Evolutionary conservation across 2,888 invertebrate genomes (phyloP), one percentile per base, ranked within the genome.

Genomic region (Drosophila hawaiiensis): DNA sequence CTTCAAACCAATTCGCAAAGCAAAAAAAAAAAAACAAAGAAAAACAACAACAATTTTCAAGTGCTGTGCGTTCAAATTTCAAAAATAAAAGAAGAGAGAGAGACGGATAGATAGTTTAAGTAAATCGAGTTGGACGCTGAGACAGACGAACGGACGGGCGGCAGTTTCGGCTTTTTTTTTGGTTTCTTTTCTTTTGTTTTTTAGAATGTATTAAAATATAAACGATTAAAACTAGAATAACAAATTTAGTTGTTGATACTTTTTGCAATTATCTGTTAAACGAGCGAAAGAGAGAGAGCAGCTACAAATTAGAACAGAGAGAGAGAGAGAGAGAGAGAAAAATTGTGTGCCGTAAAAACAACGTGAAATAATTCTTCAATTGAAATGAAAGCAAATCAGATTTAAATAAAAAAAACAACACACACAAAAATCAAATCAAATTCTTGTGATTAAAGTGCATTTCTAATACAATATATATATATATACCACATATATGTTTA

Each of bases 231-330:
- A 90, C 84, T 87, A 87, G 87, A 91, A 87, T 87, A 88, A 88
- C 91, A 91, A 91, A 91, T 88, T 91, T 87, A 88, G 87, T 91
- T 88, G 87, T 88, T 88, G 91, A 88, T 90, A 89, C 85, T 91
- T 88, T 79, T 89, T 86, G 80, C 84, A 90, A 89, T 87, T 87
- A 89, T 84, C 90, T 91, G 87, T 87, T 87, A 73, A 87, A 78
- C 85, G 74, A 82, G 72, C 70, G 70, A 47, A 47, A 28, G 41
- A 52, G 31, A 61, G 56, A 54, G 33, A 59, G 37, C 47, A 22
- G 22, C 7, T 47, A 25, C 47, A 47, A 47, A 47, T 16, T 47
- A 47, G 25, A 47, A 22, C 4, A 47, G 28, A 55, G 12, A 28
- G 29, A 59, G 35, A 54, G 14, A 56, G n/a, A 37, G 29, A 59